These are phyloP conservation scores for Eolophus roseicapilla DNA, from an alignment of 2,113 vertebrate species.

Conservation along the genomic window DNA sequence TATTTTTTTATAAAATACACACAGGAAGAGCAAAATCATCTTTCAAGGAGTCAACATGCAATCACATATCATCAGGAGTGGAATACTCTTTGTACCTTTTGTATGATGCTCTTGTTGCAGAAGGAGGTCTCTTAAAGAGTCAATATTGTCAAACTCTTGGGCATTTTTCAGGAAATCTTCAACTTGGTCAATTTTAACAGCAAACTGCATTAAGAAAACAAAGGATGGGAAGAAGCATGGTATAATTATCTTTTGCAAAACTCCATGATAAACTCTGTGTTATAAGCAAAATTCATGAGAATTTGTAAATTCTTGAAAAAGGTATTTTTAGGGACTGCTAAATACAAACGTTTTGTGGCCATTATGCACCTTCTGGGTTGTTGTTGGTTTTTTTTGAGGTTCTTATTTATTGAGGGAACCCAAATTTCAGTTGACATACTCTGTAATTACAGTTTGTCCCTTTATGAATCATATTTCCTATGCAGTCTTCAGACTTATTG, in stretches of 20 bases:
- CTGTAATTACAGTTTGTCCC: not conserved
- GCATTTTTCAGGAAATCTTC: slow-evolving; percentile 79
- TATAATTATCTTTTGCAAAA: not conserved
- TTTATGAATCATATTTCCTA: not conserved
- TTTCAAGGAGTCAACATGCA: not conserved
- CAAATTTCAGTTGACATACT: not conserved
- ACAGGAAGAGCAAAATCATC: not conserved
- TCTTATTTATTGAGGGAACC: not conserved
- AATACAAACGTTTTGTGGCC: not conserved
- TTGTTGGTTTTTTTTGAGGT: not conserved
- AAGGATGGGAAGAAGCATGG: not conserved
- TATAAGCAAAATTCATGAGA: not conserved
- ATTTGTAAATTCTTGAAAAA: not conserved
- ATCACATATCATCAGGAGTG: not conserved
- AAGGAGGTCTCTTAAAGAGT: slow-evolving; percentile 71
- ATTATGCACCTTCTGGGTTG: not conserved
- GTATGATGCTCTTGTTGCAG: slow-evolving; percentile 76
- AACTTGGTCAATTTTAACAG: slow-evolving; percentile 81
- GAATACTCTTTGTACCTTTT: slow-evolving; percentile 75
- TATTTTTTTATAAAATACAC: fast-evolving
- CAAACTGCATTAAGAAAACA: slow-evolving; percentile 79
- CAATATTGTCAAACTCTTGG: slow-evolving; percentile 67
- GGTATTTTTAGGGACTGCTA: not conserved
- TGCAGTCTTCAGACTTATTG: not conserved
- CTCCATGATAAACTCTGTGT: not conserved